A percentile compares a stretch with the other conserved stretches of the same genome.
These are phyloP conservation scores for Ctenodactylus gundi DNA, from an alignment of 2,113 vertebrate species.

Conservation along the genomic window DNA sequence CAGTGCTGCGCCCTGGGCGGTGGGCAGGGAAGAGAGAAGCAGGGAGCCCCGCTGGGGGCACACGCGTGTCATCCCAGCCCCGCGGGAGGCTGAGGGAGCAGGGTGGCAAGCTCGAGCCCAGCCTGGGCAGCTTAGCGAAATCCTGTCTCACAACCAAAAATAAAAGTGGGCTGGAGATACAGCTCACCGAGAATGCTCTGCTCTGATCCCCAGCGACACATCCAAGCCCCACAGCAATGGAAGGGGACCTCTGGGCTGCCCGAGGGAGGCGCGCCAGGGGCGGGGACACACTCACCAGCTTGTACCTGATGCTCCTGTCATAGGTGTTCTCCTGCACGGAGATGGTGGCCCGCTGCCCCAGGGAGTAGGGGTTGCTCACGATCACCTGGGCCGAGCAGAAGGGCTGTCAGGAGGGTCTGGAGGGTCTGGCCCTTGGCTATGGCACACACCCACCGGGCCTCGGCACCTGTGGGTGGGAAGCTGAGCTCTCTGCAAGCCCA, in stretches of 20 bases:
- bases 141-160: too few species aligned
- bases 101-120: too few species aligned
- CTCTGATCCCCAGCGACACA: too few species aligned
- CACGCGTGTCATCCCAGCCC: neutral
- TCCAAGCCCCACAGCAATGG: too few species aligned
- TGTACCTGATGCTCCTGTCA: neutral
- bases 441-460: neutral
- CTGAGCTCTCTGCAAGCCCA: neutral
- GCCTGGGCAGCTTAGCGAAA: too few species aligned
- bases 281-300: neutral
- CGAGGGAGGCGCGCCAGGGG: too few species aligned
- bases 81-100: too few species aligned
- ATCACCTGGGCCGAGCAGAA: conserved; percentile 53
- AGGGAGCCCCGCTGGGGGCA: neutral
- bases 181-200: too few species aligned
- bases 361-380: conserved; percentile 71
- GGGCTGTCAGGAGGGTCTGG: too few species aligned
- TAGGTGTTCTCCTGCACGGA: neutral
- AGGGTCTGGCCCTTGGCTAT: too few species aligned
- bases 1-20: accelerated
- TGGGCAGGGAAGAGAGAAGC: neutral
- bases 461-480: neutral
- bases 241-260: too few species aligned
- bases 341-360: conserved; percentile 29
- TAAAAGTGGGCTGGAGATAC: too few species aligned